These are phyloP conservation scores for Diaphora mendica DNA, from an alignment of 2,888 invertebrate genomes.

Conservation along the genomic window DNA sequence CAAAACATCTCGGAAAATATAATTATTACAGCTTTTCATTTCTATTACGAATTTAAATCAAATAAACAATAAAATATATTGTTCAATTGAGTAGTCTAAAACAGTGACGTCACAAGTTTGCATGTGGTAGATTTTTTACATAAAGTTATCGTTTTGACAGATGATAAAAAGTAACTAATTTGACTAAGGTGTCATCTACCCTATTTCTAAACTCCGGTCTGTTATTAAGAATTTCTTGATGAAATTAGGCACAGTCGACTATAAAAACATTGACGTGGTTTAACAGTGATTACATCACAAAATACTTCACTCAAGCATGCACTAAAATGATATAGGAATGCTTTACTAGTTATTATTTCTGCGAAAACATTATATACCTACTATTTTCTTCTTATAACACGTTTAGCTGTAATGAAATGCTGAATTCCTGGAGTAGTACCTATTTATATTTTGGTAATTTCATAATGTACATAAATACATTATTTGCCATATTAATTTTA, in stretches of 20 bases:
- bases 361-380: not conserved
- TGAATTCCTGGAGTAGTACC: not conserved
- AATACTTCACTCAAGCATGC: conserved; percentile 1
- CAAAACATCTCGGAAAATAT: too few relatives aligned
- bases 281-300: not conserved
- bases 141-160: too few relatives aligned
- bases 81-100: too few relatives aligned
- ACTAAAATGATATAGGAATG: not conserved
- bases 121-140: too few relatives aligned
- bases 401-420: not conserved
- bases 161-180: too few relatives aligned
- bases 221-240: not conserved
- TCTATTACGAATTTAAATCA: too few relatives aligned
- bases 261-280: not conserved
- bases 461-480: not conserved
- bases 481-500: not conserved
- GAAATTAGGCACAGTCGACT: not conserved
- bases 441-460: not conserved
- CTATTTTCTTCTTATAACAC: not conserved
- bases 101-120: too few relatives aligned
- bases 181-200: too few relatives aligned
- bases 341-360: not conserved
- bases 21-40: too few relatives aligned
- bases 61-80: too few relatives aligned
- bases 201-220: too few relatives aligned